phyloP scores from a whole-genome alignment of 2,113 vertebrate species.

The Scalopus aquaticus region DNA sequence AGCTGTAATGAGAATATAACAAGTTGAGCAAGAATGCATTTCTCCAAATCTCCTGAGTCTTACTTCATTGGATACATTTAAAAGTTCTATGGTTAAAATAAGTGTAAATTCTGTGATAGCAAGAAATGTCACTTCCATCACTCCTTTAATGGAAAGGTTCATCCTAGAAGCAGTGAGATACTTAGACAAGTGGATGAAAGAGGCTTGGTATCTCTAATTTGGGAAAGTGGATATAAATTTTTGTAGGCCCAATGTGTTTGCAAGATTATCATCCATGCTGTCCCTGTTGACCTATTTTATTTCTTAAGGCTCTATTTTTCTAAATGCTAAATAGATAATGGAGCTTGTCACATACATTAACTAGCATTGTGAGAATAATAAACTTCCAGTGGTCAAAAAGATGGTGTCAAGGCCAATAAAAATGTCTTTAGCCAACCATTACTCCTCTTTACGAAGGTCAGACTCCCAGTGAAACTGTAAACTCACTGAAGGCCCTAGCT shows the following conservation, averaged over 20 bases:
- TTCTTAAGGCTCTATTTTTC: neutral
- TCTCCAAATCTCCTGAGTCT: neutral
- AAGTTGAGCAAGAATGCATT: neutral
- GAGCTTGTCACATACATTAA: neutral
- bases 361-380: neutral
- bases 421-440: neutral
- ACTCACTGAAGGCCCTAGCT: neutral
- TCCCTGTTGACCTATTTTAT: neutral
- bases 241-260: neutral
- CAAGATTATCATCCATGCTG: neutral
- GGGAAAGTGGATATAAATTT: neutral
- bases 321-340: neutral
- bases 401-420: neutral
- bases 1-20: conserved; percentile 30
- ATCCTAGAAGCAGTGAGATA: neutral
- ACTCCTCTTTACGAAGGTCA: neutral
- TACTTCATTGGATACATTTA: neutral
- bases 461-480: neutral
- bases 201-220: neutral
- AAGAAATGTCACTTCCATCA: conserved; percentile 40
- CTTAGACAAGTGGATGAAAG: neutral
- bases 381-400: neutral
- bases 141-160: neutral
- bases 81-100: conserved; percentile 44
- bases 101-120: neutral